A percentile compares a stretch with the other conserved stretches of the same genome.
phyloP scores from a whole-genome alignment of 2,888 invertebrate species.

The Ophonus ardosiacus region DNA sequence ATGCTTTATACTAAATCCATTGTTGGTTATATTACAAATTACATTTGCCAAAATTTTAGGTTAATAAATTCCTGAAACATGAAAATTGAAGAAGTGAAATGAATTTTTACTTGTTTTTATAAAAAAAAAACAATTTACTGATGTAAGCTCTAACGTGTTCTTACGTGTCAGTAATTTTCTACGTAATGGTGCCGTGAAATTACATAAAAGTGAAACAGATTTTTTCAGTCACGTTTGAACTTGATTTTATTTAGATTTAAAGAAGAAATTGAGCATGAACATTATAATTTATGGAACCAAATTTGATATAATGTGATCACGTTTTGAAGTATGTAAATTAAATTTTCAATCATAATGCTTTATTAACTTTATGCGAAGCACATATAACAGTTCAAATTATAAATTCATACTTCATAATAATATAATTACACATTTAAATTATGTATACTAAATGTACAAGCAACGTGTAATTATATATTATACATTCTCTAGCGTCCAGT shows the following conservation, averaged over 20 bases:
- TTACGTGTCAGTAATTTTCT: neutral
- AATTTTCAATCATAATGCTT: neutral
- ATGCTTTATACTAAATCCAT: conserved; percentile 9
- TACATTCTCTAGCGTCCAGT: neutral
- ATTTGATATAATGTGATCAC: neutral
- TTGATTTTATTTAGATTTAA: neutral
- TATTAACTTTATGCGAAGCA: conserved; percentile 3
- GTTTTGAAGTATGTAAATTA: neutral
- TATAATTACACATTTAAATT: neutral
- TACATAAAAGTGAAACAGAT: conserved; percentile 22
- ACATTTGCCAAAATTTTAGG: neutral
- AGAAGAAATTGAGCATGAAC: neutral
- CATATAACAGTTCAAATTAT: neutral
- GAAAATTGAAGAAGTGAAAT: neutral
- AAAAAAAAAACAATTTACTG: neutral
- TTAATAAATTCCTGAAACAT: neutral
- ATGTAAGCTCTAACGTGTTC: neutral
- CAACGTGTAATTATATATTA: neutral
- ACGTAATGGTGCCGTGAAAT: neutral
- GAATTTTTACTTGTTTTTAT: neutral
- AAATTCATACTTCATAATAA: neutral
- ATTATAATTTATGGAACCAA: neutral
- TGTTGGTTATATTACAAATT: neutral
- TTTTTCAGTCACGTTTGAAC: conserved; percentile 11
- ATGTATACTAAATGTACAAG: neutral